Base-by-base conservation (phyloP, 2,113 vertebrate species). In the Atrichornis clamosus region DNA sequence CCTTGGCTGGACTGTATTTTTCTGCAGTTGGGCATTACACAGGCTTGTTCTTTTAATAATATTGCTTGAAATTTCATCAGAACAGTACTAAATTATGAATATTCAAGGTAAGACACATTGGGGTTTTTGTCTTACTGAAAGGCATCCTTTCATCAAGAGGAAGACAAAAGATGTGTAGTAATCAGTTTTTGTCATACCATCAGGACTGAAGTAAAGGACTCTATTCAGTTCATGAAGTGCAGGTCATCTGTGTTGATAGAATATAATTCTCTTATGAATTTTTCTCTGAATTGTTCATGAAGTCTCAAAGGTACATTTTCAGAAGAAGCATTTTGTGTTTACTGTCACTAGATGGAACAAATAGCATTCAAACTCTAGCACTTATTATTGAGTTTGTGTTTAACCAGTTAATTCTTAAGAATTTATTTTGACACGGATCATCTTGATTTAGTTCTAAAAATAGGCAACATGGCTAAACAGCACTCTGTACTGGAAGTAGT, bases 151-250 rank as follows among this genome's bases (percentile, higher is more conserved):
- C 12, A 55, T 65, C 35, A 16, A 69, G 50, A 76, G 32, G 21
- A 82, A n/a, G 22, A 24, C 23, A 55, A 65, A 87, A 93, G 42
- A 28, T 59, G 65, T 8, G 15, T 53, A 39, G 32, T 49, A 41
- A 88, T 67, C 15, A 76, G 44, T 53, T 83, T 73, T 68, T 90
- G 53, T 74, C 33, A 88, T 72, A 49, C 68, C 56, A 90, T 95
- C 39, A 75, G 64, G 64, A 42, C 24, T 52, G 35, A 35, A 67
- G 19, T 67, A 39, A 22, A 78, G 39, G 22, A 11, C 33, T 87
- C 27, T 70, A 72, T 39, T 8, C 32, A 50, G 50, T 17, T 82
- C 21, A 33, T 3, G 55, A 67, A 65, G 49, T 19, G 30, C 37
- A 62, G 17, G 52, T 90, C 10, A 32, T 59, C 55, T 77, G 24